Evolutionary conservation across 2,113 vertebrate genomes (phyloP), one percentile per base, ranked within the genome.

Genomic region (Anseranas semipalmata): DNA sequence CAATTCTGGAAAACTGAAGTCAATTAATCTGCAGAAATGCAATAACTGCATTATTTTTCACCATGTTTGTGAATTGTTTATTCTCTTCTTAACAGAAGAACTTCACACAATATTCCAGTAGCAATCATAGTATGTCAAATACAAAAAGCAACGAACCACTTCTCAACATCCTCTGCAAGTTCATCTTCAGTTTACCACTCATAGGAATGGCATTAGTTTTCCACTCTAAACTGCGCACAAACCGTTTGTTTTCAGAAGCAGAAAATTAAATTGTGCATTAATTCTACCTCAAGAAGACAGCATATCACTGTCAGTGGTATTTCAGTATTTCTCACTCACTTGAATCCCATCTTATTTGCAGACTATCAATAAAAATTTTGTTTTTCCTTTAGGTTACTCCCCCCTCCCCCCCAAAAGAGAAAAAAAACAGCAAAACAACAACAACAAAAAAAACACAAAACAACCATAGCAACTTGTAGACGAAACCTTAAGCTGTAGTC

Each of bases 391-490:
- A 83, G 39, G 58, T 39, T 37, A 62, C 16, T 70, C 7, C 25
- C 15, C 48, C 48, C 18, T 10, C 10, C n/a, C 25, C 35, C 60
- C 16, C 25, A 27, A 41, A 41, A 25, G 17, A 63, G 19, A 35
- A 10, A 35, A 2, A 17, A 76, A 70, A 11, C 35, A 18, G n/a
- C 16, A 39, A 60, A 41, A 74, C 10, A 46, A 52, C 6, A 53
- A 2, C 32, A 10, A 15, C 9, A 35, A 10, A 35, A 2, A 17
- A 76, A 70, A 11, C 35, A 18, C 16, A 39, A 60, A 41, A 74
- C 10, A 9, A 14, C 3, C 7, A 0, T 0, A 45, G 14, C n/a
- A 89, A 74, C 4, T 67, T 1, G 4, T 28, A 66, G 28, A 77
- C 37, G 9, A 84, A 94, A 41, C 17, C 22, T 70, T 20, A 77